These are phyloP conservation scores for Desmodus rotundus DNA, from an alignment of 2,113 vertebrate species.

Conservation along the genomic window DNA sequence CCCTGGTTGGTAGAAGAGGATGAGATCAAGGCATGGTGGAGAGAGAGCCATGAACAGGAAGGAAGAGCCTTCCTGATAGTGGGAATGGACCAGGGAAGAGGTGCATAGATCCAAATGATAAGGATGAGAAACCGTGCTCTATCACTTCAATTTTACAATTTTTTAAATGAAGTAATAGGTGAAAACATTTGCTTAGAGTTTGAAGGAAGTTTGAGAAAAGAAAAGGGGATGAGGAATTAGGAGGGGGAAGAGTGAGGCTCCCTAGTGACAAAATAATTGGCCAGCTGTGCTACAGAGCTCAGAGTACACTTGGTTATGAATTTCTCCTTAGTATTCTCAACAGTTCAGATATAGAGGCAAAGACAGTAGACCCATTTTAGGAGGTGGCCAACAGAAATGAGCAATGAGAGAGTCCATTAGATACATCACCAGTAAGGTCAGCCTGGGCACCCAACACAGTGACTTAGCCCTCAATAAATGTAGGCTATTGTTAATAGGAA, in stretches of 20 bases:
- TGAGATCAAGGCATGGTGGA: no score
- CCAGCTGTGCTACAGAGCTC: neutral
- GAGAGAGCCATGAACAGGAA: neutral
- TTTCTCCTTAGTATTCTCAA: neutral
- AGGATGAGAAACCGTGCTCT: neutral
- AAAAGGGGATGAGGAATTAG: accelerated
- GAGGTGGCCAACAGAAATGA: neutral
- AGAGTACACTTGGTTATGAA: neutral
- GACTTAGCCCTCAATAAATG: neutral
- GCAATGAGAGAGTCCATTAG: neutral
- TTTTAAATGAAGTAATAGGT: neutral
- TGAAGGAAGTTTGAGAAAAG: neutral
- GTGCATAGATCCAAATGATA: accelerated
- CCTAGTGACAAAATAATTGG: accelerated
- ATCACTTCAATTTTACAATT: neutral
- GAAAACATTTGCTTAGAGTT: neutral
- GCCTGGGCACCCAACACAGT: neutral
- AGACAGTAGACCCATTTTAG: neutral
- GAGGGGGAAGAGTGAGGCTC: neutral
- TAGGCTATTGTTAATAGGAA: neutral
- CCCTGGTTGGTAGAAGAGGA: neutral
- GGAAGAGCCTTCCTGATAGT: neutral
- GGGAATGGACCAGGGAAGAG: neutral
- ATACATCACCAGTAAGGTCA: neutral
- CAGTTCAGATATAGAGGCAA: neutral